Evolutionary conservation across 2,888 invertebrate species (phyloP).

Genomic region (Macropis europaea): DNA sequence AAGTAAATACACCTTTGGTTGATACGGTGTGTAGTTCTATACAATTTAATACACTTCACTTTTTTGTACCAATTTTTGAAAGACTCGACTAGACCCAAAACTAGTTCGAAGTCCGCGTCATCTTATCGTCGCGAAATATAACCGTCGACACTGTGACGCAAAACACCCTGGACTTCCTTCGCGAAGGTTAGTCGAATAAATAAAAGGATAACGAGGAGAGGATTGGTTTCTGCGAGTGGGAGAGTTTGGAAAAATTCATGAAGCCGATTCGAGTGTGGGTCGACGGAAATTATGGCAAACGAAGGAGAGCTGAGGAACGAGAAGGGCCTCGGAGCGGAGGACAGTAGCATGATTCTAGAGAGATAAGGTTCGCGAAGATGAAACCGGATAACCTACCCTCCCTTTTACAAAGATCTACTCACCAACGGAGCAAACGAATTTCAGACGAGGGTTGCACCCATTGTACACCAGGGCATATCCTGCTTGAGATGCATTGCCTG

Average conservation of each 20-base stretch:
- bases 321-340: constrained; percentile 38
- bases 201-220: too few species aligned
- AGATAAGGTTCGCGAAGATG: constrained; percentile 70
- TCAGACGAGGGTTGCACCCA: constrained; percentile 49
- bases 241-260: constrained; percentile 18
- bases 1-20: too few species aligned
- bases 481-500: constrained; percentile 50
- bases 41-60: too few species aligned
- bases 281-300: constrained; percentile 36
- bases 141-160: too few species aligned
- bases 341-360: constrained; percentile 64
- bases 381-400: constrained; percentile 67
- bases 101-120: too few species aligned
- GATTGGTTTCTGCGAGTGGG: too few species aligned
- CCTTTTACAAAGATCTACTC: constrained; percentile 53
- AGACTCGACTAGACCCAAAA: too few species aligned
- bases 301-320: constrained; percentile 11
- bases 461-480: constrained; percentile 51
- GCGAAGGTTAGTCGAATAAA: not conserved
- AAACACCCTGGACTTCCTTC: too few species aligned
- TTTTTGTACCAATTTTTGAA: too few species aligned
- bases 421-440: constrained; percentile 47
- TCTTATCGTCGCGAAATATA: too few species aligned
- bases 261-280: constrained; percentile 31
- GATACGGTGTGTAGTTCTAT: too few species aligned